phyloP scores from a whole-genome alignment of 2,113 vertebrate species.

The Chelonoidis abingdonii region DNA sequence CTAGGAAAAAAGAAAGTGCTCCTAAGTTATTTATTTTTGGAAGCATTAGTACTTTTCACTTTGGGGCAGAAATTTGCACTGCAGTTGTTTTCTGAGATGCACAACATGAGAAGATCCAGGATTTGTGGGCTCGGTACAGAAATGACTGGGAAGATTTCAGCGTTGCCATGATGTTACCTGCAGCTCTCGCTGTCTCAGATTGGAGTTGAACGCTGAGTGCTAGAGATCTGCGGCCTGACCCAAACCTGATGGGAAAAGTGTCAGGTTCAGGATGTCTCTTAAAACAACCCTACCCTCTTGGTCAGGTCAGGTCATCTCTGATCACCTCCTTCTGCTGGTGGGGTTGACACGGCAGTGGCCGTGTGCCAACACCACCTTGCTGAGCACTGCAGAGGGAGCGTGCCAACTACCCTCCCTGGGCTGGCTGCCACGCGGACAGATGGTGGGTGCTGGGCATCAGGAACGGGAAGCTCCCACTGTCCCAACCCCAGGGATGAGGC shows the following conservation, averaged over 20 bases:
- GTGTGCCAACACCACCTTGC: background rate
- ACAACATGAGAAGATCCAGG: background rate
- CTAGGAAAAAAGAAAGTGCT: too few relatives aligned
- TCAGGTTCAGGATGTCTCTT: background rate
- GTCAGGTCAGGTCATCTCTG: background rate
- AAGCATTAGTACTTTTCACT: too few relatives aligned
- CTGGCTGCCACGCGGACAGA: background rate
- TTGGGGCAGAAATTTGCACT: background rate
- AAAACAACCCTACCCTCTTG: background rate
- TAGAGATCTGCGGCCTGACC: too few relatives aligned
- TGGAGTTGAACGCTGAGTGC: too few relatives aligned
- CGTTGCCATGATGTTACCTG: too few relatives aligned
- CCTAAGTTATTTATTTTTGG: background rate
- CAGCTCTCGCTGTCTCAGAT: too few relatives aligned
- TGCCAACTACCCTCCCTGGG: background rate
- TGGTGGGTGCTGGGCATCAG: background rate
- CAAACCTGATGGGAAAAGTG: too few relatives aligned
- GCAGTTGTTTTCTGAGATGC: background rate
- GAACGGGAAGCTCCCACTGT: background rate
- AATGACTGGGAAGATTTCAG: background rate
- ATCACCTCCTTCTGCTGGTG: background rate
- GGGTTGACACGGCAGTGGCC: background rate
- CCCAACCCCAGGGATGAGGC: background rate
- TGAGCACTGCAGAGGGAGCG: background rate
- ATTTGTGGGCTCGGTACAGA: background rate